Evolutionary conservation across 2,797 vertebrate species (phyloP).

Genomic region (Aphelocoma californica): DNA sequence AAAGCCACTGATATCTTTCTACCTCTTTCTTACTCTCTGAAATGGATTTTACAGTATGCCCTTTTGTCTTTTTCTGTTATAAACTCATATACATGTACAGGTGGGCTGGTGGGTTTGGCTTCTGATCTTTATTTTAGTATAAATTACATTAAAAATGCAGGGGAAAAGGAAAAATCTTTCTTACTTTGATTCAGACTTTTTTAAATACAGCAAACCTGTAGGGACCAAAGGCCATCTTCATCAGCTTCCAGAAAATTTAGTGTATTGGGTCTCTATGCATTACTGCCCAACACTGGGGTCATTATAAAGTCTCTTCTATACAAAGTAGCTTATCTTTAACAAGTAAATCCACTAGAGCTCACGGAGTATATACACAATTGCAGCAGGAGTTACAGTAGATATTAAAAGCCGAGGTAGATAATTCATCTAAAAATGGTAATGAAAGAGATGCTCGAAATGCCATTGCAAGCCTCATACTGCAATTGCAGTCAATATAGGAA

Average conservation of each 20-base stretch:
- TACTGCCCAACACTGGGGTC: not conserved
- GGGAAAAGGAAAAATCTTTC: not conserved
- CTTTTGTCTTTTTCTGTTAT: not conserved
- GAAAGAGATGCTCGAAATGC: not conserved
- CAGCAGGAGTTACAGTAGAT: not conserved
- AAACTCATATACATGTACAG: fast-evolving
- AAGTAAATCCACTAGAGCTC: not conserved
- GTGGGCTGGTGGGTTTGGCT: not conserved
- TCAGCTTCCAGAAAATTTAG: not conserved
- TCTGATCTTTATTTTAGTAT: not conserved
- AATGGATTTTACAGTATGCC: not conserved
- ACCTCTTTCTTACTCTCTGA: not conserved
- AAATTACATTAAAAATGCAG: not conserved
- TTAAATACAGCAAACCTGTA: not conserved
- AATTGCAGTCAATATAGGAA: not conserved
- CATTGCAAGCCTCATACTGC: not conserved
- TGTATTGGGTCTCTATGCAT: not conserved
- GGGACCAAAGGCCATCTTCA: not conserved
- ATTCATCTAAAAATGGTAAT: not conserved
- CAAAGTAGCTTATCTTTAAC: not conserved
- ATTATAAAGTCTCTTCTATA: not conserved
- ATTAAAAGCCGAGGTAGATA: not conserved
- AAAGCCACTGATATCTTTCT: not conserved
- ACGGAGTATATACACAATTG: not conserved
- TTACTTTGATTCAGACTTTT: not conserved